Evolutionary conservation across 1,140 invertebrate species (phyloP), one percentile per base, ranked within the genome.

Genomic region (Battus philenor): DNA sequence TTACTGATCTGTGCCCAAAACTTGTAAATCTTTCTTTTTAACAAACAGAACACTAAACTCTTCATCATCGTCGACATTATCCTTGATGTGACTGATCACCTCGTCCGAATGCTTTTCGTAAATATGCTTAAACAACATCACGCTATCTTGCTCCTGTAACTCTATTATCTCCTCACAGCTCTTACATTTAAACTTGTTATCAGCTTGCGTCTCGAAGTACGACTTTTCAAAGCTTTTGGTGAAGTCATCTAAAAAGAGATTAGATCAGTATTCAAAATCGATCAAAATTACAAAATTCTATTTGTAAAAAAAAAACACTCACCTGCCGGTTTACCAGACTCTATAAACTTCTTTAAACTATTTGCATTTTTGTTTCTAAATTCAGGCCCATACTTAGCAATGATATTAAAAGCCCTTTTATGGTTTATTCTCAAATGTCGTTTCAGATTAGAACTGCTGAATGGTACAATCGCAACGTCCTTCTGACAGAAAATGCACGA

Each of bases 31-130:
- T 17, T 29, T 41, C 26, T 41, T 41, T 34, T 36, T 29, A 3
- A 47, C 20, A n/a, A 33, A 47, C 4, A 47, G 1, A 32, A 41
- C 16, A 27, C 44, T 47, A 10, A 20, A 12, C 27, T 47, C 38
- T 17, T 29, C 13, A 11, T 41, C 26, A 6, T 29, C 38, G 2
- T 5, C 26, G 1, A 17, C 13, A 16, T 12, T n/a, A 15, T 41
- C 15, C 16, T 41, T 8, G 12, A 41, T 27, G 8, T 11, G 8
- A 17, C 38, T 27, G 26, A 41, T 17, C 4, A 41, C 15, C 13
- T 41, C 38, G 3, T 41, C 38, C 5, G 22, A 16, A 11, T 41
- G 38, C 4, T 41, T 29, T 7, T 29, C 38, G 8, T 41, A 15
- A 17, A 41, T 41, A 16, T 41, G 38, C 10, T 41, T 41, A 2